A percentile compares a stretch with the other conserved stretches of the same genome.
Evolutionary conservation across 2,113 vertebrate genomes (phyloP).

Genomic region (Cnemophilus loriae): DNA sequence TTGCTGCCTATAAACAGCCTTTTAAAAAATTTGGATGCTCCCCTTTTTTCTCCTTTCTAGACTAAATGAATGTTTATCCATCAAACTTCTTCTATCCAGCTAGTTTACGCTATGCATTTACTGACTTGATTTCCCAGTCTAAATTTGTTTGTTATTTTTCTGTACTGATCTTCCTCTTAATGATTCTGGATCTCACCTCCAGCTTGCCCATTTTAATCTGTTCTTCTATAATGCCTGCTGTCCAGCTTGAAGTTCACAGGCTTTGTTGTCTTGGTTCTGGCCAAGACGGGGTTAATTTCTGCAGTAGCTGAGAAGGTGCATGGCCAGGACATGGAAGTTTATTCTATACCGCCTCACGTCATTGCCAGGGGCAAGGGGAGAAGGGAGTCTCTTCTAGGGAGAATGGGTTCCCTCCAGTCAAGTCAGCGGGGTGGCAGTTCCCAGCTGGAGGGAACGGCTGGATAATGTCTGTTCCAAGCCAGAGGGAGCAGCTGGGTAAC

Average conservation of each 20-base stretch:
- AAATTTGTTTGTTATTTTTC: not conserved
- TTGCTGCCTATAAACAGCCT: not conserved
- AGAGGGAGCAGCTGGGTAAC: not conserved
- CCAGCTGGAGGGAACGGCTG: not conserved
- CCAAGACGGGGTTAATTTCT: not conserved
- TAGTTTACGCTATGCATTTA: not conserved
- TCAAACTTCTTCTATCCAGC: not conserved
- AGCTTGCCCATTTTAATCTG: not conserved
- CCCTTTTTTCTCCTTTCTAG: not conserved
- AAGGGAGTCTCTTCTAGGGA: not conserved
- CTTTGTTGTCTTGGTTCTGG: not conserved
- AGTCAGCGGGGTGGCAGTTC: fast-evolving
- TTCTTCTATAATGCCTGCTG: not conserved
- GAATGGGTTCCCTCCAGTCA: not conserved
- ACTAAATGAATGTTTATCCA: not conserved
- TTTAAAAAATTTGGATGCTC: not conserved
- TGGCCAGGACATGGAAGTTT: fast-evolving
- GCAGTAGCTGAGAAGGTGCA: not conserved
- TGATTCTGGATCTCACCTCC: not conserved
- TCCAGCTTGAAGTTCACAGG: not conserved
- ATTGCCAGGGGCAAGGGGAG: not conserved
- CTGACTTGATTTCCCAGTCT: not conserved
- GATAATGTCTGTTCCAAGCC: too few relatives aligned
- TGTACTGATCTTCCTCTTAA: not conserved
- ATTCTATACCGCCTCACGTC: not conserved